Conservation (phyloP, 2,888 invertebrate species). For the Xestia sexstrigata region DNA sequence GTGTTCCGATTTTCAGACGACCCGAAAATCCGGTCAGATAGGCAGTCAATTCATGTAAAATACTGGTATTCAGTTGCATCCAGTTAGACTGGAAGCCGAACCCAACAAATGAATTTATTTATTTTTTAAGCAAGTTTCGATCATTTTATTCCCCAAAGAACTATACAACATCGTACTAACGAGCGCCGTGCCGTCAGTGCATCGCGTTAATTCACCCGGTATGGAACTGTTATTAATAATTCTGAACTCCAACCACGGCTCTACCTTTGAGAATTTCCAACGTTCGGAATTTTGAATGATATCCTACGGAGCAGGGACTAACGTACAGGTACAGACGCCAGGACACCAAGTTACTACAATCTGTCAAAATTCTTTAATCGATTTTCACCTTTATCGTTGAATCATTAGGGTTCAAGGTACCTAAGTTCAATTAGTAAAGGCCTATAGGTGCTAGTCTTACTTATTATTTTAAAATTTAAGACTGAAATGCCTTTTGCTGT, state of each 20-base stretch:
- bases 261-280: slow-evolving; percentile 1
- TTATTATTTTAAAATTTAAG: too few relatives aligned
- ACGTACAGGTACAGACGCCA: too few relatives aligned
- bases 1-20: too few relatives aligned
- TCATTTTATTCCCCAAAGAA: neutral
- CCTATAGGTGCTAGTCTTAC: neutral
- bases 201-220: slow-evolving; percentile 1
- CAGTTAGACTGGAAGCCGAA: too few relatives aligned
- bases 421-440: neutral
- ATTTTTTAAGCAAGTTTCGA: neutral
- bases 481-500: neutral
- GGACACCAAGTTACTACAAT: too few relatives aligned
- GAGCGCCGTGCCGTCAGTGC: neutral
- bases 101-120: neutral
- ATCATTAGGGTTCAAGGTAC: too few relatives aligned
- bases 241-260: neutral
- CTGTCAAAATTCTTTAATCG: too few relatives aligned
- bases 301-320: neutral
- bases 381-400: too few relatives aligned
- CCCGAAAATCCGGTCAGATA: neutral
- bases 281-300: slow-evolving; percentile 11
- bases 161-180: slow-evolving; percentile 24
- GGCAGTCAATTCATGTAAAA: neutral
- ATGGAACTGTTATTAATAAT: slow-evolving; percentile 17
- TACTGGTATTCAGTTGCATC: neutral